These are phyloP conservation scores for Gymnosoma rotundatum DNA, from an alignment of 2,888 invertebrate species.

Conservation along the genomic window DNA sequence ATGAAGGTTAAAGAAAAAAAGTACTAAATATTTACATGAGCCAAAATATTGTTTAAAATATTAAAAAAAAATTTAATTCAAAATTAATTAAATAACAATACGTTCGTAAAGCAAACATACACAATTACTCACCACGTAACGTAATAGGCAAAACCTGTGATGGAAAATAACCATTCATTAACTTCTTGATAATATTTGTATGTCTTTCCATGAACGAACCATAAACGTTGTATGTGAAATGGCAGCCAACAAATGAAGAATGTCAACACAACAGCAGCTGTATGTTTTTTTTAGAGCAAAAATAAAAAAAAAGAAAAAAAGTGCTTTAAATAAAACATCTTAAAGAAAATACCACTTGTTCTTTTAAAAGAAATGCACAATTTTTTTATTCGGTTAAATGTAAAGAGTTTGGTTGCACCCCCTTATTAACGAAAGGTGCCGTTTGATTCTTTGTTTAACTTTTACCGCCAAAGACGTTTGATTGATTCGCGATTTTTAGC, in stretches of 20 bases:
- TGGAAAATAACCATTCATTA: conserved; percentile 90
- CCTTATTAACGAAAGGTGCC: no score
- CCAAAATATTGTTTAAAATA: neutral
- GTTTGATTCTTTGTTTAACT: no score
- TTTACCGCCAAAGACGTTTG: no score
- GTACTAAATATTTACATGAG: no score
- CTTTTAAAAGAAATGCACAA: neutral
- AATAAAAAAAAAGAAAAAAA: neutral
- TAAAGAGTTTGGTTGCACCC: no score
- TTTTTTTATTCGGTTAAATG: neutral
- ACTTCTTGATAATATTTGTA: conserved; percentile 85
- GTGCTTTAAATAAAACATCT: no score
- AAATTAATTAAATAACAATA: neutral
- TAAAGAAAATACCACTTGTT: no score
- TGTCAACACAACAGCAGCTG: conserved; percentile 95
- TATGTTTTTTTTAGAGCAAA: no score
- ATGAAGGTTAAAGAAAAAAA: conserved; percentile 26
- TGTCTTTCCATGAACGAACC: conserved; percentile 89
- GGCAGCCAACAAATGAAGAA: conserved; percentile 99
- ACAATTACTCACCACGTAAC: conserved; percentile 83
- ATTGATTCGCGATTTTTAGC: no score
- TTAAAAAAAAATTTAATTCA: neutral
- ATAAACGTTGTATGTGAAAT: conserved; percentile 95
- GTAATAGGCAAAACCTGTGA: conserved; percentile 92
- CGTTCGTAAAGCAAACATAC: neutral